Conservation (phyloP, 2,113 vertebrate genomes). For the Lanius ludovicianus region DNA sequence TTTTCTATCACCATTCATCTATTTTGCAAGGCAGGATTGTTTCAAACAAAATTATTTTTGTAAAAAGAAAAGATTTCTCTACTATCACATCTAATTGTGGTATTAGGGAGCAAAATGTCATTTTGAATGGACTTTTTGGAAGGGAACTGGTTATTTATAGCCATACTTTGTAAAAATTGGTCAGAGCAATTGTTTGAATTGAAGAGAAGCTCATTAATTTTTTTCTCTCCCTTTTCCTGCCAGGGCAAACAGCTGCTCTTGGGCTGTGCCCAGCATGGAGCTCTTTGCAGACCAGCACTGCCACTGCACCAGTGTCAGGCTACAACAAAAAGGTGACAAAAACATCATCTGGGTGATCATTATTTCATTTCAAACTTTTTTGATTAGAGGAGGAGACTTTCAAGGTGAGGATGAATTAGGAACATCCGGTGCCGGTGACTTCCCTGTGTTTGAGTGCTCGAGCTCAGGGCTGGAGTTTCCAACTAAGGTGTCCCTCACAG, state of each 20-base stretch:
- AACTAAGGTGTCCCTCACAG: neutral
- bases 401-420: neutral
- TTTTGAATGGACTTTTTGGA: neutral
- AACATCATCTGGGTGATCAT: neutral
- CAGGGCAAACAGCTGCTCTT: neutral
- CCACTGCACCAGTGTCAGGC: neutral
- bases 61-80: neutral
- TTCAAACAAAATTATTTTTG: neutral
- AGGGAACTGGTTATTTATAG: neutral
- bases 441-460: accelerated
- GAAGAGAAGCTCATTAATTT: neutral
- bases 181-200: neutral
- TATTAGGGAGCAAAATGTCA: neutral
- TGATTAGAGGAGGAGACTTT: neutral
- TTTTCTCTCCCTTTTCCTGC: neutral
- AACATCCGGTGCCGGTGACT: accelerated
- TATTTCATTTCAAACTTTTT: neutral
- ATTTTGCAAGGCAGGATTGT: neutral
- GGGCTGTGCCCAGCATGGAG: neutral
- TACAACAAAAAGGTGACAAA: neutral
- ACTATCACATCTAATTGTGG: neutral
- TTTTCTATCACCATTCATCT: neutral
- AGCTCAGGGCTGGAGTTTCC: neutral
- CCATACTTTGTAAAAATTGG: neutral
- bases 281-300: neutral